phyloP scores from a whole-genome alignment of 2,888 invertebrate genomes.

The Drosophila helvetica region DNA sequence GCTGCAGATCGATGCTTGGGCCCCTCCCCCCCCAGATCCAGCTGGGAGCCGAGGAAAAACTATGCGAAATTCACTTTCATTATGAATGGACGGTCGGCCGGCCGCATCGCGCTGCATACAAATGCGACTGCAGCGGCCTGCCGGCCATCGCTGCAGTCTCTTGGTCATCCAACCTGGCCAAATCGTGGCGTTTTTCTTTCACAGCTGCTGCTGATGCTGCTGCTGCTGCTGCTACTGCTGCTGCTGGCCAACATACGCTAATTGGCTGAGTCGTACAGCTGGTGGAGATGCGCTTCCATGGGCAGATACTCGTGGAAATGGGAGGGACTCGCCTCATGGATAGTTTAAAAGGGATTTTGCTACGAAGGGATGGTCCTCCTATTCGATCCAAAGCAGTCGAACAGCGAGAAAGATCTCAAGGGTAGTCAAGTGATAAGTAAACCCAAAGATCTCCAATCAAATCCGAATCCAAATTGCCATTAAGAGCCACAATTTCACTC shows the following conservation, averaged over 20 bases:
- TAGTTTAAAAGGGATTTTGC: too few species aligned
- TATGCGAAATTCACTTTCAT: constrained; percentile 82
- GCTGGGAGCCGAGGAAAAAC: constrained; percentile 44
- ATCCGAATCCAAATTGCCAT: too few species aligned
- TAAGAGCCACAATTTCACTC: too few species aligned
- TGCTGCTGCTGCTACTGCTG: too few species aligned
- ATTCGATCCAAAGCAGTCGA: too few species aligned
- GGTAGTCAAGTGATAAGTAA: too few species aligned
- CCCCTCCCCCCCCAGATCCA: background rate
- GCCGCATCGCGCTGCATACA: constrained; percentile 73
- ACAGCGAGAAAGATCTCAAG: too few species aligned
- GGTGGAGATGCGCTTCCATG: background rate
- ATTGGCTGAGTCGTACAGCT: constrained; percentile 32
- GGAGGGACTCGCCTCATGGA: background rate
- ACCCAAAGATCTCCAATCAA: too few species aligned
- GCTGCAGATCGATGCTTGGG: constrained; percentile 55
- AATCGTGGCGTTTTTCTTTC: constrained; percentile 62
- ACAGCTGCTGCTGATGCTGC: constrained; percentile 23
- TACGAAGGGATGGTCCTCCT: too few species aligned
- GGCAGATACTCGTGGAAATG: background rate
- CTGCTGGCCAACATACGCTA: constrained; percentile 23
- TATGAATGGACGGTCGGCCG: constrained; percentile 66
- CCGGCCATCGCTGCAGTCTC: constrained; percentile 11
- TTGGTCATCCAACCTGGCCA: constrained; percentile 74
- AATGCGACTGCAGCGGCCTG: constrained; percentile 47